phyloP scores from a whole-genome alignment of 2,113 vertebrate genomes.

The Pituophis catenifer region DNA sequence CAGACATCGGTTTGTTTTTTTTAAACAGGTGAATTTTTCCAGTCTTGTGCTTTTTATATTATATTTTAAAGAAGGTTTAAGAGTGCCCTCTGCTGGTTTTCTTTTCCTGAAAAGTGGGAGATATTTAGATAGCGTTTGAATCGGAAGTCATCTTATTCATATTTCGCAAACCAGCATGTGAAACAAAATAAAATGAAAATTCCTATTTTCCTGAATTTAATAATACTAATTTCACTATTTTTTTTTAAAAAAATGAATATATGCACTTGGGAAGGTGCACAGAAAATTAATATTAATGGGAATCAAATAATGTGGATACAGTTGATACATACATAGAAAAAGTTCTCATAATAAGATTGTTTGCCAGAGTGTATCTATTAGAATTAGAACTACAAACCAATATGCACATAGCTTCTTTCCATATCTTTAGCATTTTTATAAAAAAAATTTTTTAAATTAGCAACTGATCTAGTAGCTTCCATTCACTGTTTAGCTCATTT shows the following conservation, averaged over 20 bases:
- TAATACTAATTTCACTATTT: neutral
- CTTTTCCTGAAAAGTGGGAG: neutral
- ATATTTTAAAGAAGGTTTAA: constrained; percentile 34
- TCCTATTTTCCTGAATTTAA: neutral
- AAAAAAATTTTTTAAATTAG: neutral
- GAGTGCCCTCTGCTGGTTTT: constrained; percentile 63
- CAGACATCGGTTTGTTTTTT: neutral
- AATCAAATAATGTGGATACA: neutral
- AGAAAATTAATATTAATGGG: neutral
- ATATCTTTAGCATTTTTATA: neutral
- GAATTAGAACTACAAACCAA: neutral
- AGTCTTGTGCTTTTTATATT: neutral
- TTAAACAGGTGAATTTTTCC: neutral
- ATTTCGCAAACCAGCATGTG: neutral
- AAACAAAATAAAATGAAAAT: neutral
- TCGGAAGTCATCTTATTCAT: neutral
- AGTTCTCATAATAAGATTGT: neutral
- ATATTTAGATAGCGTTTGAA: neutral
- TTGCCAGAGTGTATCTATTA: neutral
- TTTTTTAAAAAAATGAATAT: neutral
- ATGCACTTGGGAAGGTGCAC: neutral
- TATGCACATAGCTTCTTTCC: no score
- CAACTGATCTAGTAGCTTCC: neutral
- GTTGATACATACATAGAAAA: neutral
- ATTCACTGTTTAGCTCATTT: neutral